Conservation (phyloP, 2,113 vertebrate species). For the Cariama cristata region DNA sequence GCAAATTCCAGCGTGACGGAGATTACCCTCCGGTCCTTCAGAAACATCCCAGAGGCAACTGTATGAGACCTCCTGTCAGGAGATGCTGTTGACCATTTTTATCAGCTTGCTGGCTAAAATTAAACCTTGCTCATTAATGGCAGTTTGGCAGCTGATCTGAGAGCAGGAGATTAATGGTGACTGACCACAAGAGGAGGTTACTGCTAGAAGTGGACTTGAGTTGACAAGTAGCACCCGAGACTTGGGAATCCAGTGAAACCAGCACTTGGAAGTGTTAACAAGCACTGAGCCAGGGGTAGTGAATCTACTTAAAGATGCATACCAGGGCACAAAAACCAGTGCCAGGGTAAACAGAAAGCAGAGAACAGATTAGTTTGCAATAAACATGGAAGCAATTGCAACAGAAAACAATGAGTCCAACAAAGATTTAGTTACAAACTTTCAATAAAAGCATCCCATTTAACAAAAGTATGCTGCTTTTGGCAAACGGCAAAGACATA, state of each 20-base stretch:
- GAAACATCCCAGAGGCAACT: neutral
- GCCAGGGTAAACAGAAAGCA: conserved; percentile 47
- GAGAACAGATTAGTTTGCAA: conserved; percentile 16
- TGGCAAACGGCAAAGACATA: neutral
- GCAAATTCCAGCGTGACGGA: neutral
- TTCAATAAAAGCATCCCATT: neutral
- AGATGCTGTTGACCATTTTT: neutral
- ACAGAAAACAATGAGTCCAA: neutral
- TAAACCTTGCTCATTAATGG: neutral
- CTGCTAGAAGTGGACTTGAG: neutral
- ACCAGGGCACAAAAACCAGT: neutral
- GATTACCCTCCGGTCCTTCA: neutral
- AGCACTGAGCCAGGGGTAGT: neutral
- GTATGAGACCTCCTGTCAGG: neutral
- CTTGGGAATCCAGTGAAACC: neutral
- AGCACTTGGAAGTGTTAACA: conserved; percentile 40
- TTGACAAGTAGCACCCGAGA: neutral
- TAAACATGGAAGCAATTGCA: conserved; percentile 44
- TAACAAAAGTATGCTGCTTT: neutral
- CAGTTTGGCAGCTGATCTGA: neutral
- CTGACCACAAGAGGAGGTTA: neutral
- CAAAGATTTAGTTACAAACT: neutral
- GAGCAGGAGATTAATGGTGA: neutral
- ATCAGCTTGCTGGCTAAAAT: neutral
- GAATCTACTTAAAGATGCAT: conserved; percentile 25